Conservation (phyloP, 2,113 vertebrate genomes). For the Myrmophylax atrothorax region DNA sequence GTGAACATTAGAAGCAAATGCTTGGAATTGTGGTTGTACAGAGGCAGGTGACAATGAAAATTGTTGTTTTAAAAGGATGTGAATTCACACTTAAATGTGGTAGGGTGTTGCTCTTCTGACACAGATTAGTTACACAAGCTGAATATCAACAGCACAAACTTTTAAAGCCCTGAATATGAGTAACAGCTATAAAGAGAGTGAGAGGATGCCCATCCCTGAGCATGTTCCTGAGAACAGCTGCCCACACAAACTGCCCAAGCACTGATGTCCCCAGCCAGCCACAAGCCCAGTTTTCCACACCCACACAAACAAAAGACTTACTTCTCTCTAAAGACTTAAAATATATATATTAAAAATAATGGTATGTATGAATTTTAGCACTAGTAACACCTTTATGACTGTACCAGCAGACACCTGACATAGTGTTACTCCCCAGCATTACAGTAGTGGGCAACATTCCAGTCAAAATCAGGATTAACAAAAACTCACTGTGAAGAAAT, state of each 20-base stretch:
- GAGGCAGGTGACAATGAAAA: not conserved
- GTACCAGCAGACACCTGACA: not conserved
- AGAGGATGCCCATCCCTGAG: not conserved
- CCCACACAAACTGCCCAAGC: not conserved
- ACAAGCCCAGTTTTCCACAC: not conserved
- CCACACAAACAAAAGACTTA: not conserved
- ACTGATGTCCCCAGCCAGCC: not conserved
- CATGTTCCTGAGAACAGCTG: not conserved
- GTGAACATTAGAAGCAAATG: not conserved
- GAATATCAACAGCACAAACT: not conserved
- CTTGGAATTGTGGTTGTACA: not conserved
- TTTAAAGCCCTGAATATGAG: not conserved
- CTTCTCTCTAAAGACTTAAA: not conserved
- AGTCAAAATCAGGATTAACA: constrained; percentile 2
- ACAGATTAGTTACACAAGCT: not conserved
- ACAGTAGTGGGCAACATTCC: constrained; percentile 23
- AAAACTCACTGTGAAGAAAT: not conserved
- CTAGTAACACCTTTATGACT: not conserved
- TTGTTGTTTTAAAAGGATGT: not conserved
- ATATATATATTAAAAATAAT: not conserved
- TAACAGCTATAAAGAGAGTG: not conserved
- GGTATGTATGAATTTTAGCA: not conserved
- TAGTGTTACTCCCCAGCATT: not conserved
- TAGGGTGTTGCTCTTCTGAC: not conserved
- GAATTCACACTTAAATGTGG: not conserved